Evolutionary conservation across 2,797 vertebrate species (phyloP), one percentile per base, ranked within the genome.

Genomic region (Molossus molossus): DNA sequence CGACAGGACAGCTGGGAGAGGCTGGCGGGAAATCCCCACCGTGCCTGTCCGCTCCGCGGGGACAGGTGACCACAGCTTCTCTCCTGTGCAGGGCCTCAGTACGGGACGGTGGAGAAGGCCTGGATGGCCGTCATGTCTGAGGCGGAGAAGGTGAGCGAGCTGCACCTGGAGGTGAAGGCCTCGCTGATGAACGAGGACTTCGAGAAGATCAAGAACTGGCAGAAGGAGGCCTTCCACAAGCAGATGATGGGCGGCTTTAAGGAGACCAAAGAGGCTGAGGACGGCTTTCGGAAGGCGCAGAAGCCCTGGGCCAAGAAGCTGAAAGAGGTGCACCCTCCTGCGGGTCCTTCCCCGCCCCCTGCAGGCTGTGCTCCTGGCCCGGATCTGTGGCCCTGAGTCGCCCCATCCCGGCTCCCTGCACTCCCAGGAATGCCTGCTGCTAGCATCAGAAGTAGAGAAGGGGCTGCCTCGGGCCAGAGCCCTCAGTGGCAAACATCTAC

Each of bases 291-390:
- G 97, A 99, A 99, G 98, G 99, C 99, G 17, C 99, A 99, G 98
- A 99, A 99, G 98, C 99, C 99, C 87, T 99, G 99, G 99, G 99
- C 99, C 87, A 99, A 99, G 98, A 99, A 99, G 97, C 99, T 99
- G 86, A 99, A 99, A 98, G 99, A 99, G 99, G 99, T 99, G 97
- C 91, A 79, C 40, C 17, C 7, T 17, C 93, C 18, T 2, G 4
- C 10, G 3, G 87, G 64, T 37, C 2, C 1, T 79, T 37, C 5
- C 62, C 45, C 27, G 15, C 8, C 90, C 12, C 92, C 18, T 0
- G 12, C 14, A 3, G 72, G 45, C 27, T 1, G 1, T 72, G 20
- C 9, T 60, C 53, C 37, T 2, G 5, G 6, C 3, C 23, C 27
- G 21, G 75, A 27, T 33, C 80, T 18, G 23, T 27, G 37, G 23